phyloP scores from a whole-genome alignment of 2,113 vertebrate genomes.

The Dromas ardeola region DNA sequence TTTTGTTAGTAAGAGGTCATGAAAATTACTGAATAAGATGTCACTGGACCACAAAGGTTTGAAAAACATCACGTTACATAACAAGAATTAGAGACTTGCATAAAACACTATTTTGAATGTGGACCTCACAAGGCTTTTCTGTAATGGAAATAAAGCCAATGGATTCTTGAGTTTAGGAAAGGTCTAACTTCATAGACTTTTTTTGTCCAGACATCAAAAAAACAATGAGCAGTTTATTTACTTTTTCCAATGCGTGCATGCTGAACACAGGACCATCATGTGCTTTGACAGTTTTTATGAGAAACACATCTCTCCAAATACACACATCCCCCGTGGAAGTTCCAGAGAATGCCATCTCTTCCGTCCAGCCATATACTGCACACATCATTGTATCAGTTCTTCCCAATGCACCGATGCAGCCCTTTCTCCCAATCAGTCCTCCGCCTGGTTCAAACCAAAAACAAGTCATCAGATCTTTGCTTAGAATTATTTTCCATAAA shows the following conservation, averaged over 20 bases:
- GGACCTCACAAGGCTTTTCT: background rate
- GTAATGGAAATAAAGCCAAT: background rate
- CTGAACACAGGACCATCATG: conserved; percentile 98
- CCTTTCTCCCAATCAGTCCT: conserved; percentile 93
- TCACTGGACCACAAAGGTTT: background rate
- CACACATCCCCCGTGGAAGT: conserved; percentile 95
- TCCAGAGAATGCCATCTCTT: conserved; percentile 96
- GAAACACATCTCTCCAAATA: conserved; percentile 96
- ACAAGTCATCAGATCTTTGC: background rate
- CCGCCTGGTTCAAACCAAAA: conserved; percentile 82
- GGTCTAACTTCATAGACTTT: background rate
- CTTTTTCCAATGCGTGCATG: conserved; percentile 97
- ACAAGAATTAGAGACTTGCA: background rate
- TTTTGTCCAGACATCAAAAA: background rate
- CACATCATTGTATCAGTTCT: conserved; percentile 98
- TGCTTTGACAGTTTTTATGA: conserved; percentile 96
- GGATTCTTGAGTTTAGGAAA: background rate
- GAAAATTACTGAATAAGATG: background rate
- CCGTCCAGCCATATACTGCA: conserved; percentile 94
- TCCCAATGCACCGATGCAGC: conserved; percentile 82
- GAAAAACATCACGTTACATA: background rate
- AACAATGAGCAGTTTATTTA: conserved; percentile 66
- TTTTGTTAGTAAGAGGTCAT: background rate
- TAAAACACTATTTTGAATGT: background rate
- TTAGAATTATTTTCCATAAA: background rate